Percentiles rank a stretch among this genome's conserved stretches.
These are phyloP conservation scores for Pituophis catenifer DNA, from an alignment of 2,113 vertebrate species.

Conservation along the genomic window DNA sequence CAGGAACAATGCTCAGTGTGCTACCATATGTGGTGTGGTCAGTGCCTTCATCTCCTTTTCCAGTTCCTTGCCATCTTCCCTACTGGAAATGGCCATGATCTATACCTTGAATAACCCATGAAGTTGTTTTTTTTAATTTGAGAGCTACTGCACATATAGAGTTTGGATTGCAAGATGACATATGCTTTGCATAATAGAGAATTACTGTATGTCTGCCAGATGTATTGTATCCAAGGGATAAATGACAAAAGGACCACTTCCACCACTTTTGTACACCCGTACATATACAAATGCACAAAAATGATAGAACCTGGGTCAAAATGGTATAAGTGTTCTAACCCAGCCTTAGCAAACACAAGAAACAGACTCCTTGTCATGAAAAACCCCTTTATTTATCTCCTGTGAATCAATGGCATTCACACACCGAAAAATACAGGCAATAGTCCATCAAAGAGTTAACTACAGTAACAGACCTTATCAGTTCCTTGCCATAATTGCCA, in stretches of 20 bases:
- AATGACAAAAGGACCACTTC: neutral
- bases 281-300: neutral
- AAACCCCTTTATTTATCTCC: too few relatives aligned
- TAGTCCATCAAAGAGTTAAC: too few relatives aligned
- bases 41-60: neutral
- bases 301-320: neutral
- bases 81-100: neutral
- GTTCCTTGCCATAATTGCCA: too few relatives aligned
- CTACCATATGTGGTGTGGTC: neutral
- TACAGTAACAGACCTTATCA: too few relatives aligned
- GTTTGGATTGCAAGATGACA: neutral
- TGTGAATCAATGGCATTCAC: too few relatives aligned
- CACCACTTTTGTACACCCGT: neutral
- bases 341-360: too few relatives aligned
- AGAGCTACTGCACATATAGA: neutral
- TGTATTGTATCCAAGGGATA: neutral
- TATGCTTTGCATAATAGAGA: neutral
- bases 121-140: neutral
- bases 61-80: neutral
- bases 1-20: neutral
- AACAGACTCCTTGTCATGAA: too few relatives aligned
- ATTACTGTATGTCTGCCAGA: neutral
- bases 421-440: too few relatives aligned
- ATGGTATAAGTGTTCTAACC: neutral
- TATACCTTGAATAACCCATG: neutral